Evolutionary conservation across 2,888 invertebrate genomes (phyloP).

Genomic region (Aphrophora alni): DNA sequence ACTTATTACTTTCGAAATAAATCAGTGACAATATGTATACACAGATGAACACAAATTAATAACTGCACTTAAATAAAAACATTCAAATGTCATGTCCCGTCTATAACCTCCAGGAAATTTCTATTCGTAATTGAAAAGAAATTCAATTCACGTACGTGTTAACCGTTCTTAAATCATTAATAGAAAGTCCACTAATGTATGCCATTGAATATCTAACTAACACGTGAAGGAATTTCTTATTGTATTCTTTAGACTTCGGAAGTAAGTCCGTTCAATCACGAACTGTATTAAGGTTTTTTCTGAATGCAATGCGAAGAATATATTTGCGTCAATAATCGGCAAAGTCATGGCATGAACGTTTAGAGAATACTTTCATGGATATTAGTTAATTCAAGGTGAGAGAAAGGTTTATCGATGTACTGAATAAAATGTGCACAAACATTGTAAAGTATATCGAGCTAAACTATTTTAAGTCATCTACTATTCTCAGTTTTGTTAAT

Average conservation of each 20-base stretch:
- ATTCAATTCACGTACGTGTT: background rate
- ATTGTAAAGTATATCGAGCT: too few relatives aligned
- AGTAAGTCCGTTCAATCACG: background rate
- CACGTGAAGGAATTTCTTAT: background rate
- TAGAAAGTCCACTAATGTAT: background rate
- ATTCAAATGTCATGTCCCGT: too few relatives aligned
- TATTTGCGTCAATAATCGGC: background rate
- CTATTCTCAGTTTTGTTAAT: too few relatives aligned
- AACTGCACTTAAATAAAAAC: too few relatives aligned
- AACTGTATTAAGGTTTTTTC: background rate
- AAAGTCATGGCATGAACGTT: background rate
- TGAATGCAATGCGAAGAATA: background rate
- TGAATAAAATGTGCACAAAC: too few relatives aligned
- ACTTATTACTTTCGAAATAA: too few relatives aligned
- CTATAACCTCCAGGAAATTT: too few relatives aligned
- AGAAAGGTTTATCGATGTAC: too few relatives aligned
- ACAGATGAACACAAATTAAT: too few relatives aligned
- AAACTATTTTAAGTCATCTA: too few relatives aligned
- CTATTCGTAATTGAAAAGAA: background rate
- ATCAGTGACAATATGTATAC: too few relatives aligned
- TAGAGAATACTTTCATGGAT: background rate
- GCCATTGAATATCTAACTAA: background rate
- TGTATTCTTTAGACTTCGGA: background rate
- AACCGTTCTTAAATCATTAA: background rate
- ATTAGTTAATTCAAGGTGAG: too few relatives aligned